Evolutionary conservation across 30 jellyfish, hydroid and myxozoan genomes (phyloP).

Genomic region (Catostylus mosaicus): DNA sequence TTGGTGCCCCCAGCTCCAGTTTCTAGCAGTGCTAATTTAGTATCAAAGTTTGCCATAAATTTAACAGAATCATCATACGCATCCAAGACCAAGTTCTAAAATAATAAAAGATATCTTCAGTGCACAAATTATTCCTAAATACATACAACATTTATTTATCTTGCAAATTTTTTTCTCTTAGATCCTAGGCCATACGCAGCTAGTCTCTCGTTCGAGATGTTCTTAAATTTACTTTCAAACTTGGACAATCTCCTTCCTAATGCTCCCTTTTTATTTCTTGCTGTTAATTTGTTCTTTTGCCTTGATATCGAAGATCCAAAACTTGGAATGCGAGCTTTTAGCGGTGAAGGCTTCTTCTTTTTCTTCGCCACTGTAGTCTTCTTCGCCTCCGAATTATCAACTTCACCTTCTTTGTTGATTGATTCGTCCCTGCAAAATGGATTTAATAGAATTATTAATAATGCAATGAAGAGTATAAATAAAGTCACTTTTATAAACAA

Average conservation of each 20-base stretch:
- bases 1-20: no score
- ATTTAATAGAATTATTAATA: no score
- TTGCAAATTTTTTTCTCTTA: background rate
- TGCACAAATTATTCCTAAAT: no score
- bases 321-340: background rate
- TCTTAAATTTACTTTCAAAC: background rate
- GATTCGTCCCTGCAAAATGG: background rate
- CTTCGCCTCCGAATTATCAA: background rate
- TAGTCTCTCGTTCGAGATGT: constrained; percentile 1
- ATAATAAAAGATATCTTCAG: no score
- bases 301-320: background rate
- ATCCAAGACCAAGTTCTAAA: no score
- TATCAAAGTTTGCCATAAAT: no score
- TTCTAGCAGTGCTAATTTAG: no score
- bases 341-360: background rate
- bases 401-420: background rate
- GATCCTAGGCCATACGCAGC: constrained; percentile 34
- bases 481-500: no score
- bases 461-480: no score
- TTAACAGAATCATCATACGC: no score
- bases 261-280: background rate
- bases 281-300: background rate
- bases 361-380: background rate
- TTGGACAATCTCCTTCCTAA: background rate
- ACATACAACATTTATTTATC: background rate